These are phyloP conservation scores for Mamestra configurata DNA, from an alignment of 1,140 invertebrate species.

Conservation along the genomic window DNA sequence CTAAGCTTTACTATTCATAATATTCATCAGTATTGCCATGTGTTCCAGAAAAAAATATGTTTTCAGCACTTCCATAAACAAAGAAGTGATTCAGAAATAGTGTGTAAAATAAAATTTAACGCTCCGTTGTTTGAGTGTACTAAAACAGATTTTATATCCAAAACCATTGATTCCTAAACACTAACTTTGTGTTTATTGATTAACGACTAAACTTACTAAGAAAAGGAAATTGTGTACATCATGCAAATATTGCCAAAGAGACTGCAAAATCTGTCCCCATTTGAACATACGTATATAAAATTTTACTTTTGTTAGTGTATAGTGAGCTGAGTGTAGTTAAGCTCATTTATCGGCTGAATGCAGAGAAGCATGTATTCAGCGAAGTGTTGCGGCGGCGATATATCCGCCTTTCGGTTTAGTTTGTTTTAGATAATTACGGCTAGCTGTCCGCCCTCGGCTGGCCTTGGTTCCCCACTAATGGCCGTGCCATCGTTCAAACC, in stretches of 20 bases:
- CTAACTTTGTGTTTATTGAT: too few species aligned
- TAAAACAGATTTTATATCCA: too few species aligned
- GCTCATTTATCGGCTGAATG: conserved; percentile 41
- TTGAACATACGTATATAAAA: neutral
- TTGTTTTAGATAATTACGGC: conserved; percentile 79
- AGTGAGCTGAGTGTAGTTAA: neutral
- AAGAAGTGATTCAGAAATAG: neutral
- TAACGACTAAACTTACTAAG: too few species aligned
- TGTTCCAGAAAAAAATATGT: neutral
- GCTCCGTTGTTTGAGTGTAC: too few species aligned
- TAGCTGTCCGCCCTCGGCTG: conserved; percentile 70
- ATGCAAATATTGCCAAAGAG: neutral
- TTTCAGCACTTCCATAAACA: neutral
- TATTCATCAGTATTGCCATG: neutral
- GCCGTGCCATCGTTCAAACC: conserved; percentile 70
- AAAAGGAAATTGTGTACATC: too few species aligned
- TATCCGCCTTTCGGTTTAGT: conserved; percentile 62
- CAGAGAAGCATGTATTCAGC: conserved; percentile 26
- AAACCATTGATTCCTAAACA: too few species aligned
- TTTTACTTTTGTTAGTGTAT: neutral
- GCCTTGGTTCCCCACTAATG: conserved; percentile 75
- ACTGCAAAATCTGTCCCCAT: neutral
- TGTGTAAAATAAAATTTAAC: neutral
- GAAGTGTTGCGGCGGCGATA: conserved; percentile 49
- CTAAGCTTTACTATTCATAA: neutral